Base-by-base conservation (phyloP, 2,113 vertebrate species). In the Syngnathoides biaculeatus region DNA sequence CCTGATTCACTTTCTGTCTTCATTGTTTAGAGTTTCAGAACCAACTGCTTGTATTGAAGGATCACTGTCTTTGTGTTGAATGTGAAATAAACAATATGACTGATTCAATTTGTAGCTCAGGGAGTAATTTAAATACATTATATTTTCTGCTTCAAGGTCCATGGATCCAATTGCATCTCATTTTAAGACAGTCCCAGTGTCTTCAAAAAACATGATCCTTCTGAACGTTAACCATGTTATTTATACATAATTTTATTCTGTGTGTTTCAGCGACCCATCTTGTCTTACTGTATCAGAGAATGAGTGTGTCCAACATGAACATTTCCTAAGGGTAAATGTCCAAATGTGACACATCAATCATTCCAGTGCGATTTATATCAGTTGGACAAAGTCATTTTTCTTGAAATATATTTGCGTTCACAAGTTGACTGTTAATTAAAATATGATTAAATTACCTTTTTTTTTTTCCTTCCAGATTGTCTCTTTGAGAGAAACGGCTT, bases 21-120 rank as follows among this genome's bases (percentile, higher is more conserved):
- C 70, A 73, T 69, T 68, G 53, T 67, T 75, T 68, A 65, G 35
- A 70, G 50, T 78, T 64, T 77, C 53, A 69, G 20, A 61, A 70
- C 52, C 61, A 39, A 45, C 58, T 67, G 58, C 60, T 78, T 77
- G 40, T 72, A 63, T 65, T 50, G 40, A 64, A 35, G 45, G 45
- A 67, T 55, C 24, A 22, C 20, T 48, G 43, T 67, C 64, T 68
- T 68, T 64, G 53, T 9, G 26, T 27, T 43, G 14, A 17, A 20
- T n/a, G 48, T 24, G 50, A 4, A 53, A 53, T 22, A n/a, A 53
- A 4, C 50, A 24, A 26, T 12, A 14, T 26, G 52, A 24, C 5
- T 22, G 4, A 13, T 55, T 53, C 22, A 24, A 24, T 53, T n/a
- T 53, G 22, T n/a, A 43, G 42, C 14, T 43, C 14, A 13, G 42